These are phyloP conservation scores for Rhynchonycteris naso DNA, from an alignment of 2,797 vertebrate genomes.

Conservation along the genomic window DNA sequence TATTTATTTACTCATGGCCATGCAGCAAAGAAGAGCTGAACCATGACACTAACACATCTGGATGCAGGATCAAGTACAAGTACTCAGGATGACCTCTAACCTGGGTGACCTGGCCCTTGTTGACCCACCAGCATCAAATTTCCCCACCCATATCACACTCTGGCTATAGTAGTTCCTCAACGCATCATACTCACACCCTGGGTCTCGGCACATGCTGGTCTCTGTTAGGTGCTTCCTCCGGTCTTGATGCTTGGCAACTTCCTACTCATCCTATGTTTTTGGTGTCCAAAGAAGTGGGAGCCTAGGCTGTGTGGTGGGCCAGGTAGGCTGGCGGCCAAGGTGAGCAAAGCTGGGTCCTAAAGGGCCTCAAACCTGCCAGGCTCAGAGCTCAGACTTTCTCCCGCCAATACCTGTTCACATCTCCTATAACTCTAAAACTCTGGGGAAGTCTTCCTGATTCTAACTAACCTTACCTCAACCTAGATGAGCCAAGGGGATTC, in stretches of 20 bases:
- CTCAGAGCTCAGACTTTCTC: background rate
- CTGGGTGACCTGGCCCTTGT: background rate
- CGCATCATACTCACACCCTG: too few species aligned
- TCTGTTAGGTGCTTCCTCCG: background rate
- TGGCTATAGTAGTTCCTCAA: background rate
- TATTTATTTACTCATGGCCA: background rate
- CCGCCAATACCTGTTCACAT: background rate
- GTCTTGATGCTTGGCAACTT: background rate
- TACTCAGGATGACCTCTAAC: background rate
- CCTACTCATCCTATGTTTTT: background rate
- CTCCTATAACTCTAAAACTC: background rate
- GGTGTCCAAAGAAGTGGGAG: slow-evolving; percentile 5
- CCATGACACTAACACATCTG: background rate
- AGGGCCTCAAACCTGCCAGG: background rate
- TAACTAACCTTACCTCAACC: background rate
- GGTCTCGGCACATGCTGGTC: background rate
- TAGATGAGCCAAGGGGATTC: background rate
- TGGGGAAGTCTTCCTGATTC: slow-evolving; percentile 13
- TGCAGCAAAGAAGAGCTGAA: background rate
- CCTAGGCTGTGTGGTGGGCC: background rate
- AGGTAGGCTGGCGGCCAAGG: background rate
- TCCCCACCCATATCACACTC: background rate
- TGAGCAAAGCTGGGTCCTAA: background rate
- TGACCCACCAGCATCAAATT: background rate
- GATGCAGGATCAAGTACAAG: background rate